Evolutionary conservation across 2,888 invertebrate genomes (phyloP), one percentile per base, ranked within the genome.

Genomic region (Uropetala carovei): DNA sequence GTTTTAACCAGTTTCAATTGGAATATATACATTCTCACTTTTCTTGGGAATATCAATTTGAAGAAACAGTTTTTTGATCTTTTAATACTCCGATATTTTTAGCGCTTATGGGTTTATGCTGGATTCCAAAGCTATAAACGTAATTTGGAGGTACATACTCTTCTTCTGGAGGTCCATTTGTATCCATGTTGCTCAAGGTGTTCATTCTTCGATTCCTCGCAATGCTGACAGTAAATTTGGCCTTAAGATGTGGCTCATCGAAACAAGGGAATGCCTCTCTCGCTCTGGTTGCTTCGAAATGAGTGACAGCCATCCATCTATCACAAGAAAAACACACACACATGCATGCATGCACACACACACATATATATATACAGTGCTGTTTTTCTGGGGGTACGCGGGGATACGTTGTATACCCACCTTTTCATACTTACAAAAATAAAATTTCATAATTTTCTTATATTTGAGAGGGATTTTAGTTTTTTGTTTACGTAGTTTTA

Each of bases 221-320:
- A 13, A 92, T 68, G 64, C 58, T 85, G 16, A 92, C 43, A 13
- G 60, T 59, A 92, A 95, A 95, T 22, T 93, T 94, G 11, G 95
- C 95, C 92, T 95, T 95, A 93, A 94, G 93, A 3, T 94, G 94
- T 0, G 95, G 95, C 93, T 95, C 95, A 93, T 95, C 95, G 93
- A 95, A 95, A 93, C 95, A 95, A 5, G 95, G 95, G 93, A 95
- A 95, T 22, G 94, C 95, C 27, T 93, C 92, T n/a, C 94, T 93
- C 9, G 94, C 95, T 91, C 94, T 94, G 57, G 94, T 94, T 2
- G 94, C 93, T 92, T 94, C 94, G 92, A 94, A 94, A 92, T 94
- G 95, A 4, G 96, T 95, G 5, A 95, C 94, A 0, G 95, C 95
- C 86, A 95, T n/a, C n/a, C n/a, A n/a, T n/a, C n/a, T n/a, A n/a